phyloP scores from a whole-genome alignment of 1,140 invertebrate species.

The Drosophila aff. region DNA sequence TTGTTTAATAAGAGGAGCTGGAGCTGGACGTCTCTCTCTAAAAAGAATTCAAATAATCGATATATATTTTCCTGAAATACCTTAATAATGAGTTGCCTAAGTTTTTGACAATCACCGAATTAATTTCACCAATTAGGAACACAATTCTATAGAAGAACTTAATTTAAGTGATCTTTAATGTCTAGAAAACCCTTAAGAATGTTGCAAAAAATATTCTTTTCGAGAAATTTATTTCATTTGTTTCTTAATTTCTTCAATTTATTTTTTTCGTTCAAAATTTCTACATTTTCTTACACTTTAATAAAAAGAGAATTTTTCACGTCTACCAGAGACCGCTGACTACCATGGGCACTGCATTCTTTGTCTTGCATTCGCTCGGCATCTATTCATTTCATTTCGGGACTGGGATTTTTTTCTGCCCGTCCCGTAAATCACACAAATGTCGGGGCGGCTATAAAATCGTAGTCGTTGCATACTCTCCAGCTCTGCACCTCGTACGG shows the following conservation, averaged over 20 bases:
- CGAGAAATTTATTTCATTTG: not conserved
- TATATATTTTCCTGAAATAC: not conserved
- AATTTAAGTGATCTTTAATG: not conserved
- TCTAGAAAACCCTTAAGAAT: not conserved
- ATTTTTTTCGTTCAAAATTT: too few species aligned
- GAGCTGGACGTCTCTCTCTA: not conserved
- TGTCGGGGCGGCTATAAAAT: constrained; percentile 67
- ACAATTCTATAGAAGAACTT: not conserved
- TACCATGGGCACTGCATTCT: constrained; percentile 7
- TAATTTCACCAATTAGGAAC: not conserved
- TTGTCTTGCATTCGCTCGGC: constrained; percentile 21
- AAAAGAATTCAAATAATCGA: not conserved
- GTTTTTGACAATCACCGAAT: not conserved
- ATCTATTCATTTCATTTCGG: constrained; percentile 41
- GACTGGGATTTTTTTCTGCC: constrained; percentile 50
- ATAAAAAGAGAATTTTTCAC: not conserved
- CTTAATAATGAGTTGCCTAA: too few species aligned
- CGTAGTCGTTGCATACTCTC: constrained; percentile 55
- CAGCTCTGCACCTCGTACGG: constrained; percentile 41
- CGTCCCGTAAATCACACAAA: constrained; percentile 73
- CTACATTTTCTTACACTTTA: too few species aligned
- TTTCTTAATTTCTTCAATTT: not conserved
- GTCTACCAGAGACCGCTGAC: constrained; percentile 1
- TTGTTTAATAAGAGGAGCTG: not conserved
- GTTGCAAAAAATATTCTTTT: too few species aligned